phyloP scores from a whole-genome alignment of 1,140 invertebrate species.

The Musca domestica region DNA sequence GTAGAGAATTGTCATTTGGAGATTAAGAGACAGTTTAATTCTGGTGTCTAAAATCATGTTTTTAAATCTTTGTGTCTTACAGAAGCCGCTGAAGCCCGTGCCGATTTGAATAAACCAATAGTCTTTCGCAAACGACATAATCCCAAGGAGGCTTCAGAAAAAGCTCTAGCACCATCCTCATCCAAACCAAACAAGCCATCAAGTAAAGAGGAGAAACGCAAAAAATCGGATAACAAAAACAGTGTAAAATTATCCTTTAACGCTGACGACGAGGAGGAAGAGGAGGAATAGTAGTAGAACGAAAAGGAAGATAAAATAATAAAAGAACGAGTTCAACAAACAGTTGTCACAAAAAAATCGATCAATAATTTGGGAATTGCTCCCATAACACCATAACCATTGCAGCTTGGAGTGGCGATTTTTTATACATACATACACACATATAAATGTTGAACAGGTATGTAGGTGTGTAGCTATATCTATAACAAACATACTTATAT shows the following conservation, averaged over 20 bases:
- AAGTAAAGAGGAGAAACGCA: constrained; percentile 1
- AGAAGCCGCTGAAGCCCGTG: constrained; percentile 45
- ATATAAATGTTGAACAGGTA: constrained; percentile 27
- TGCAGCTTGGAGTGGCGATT: neutral
- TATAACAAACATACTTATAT: constrained; percentile 1
- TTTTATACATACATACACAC: constrained; percentile 30
- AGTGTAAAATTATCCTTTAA: constrained; percentile 41
- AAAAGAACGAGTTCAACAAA: neutral
- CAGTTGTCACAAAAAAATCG: neutral
- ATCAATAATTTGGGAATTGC: neutral
- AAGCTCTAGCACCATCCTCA: neutral
- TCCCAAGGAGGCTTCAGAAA: neutral
- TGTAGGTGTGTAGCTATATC: constrained; percentile 11
- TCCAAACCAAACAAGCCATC: neutral
- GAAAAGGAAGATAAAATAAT: neutral
- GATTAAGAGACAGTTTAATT: too few species aligned
- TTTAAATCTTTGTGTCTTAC: constrained; percentile 14
- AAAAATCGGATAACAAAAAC: constrained; percentile 8
- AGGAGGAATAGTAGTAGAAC: constrained; percentile 12
- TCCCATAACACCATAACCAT: neutral
- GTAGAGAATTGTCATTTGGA: too few species aligned
- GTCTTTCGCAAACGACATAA: constrained; percentile 24
- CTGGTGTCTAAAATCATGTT: too few species aligned
- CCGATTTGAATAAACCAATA: constrained; percentile 43
- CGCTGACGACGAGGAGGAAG: constrained; percentile 47